Conservation (phyloP, 2,113 vertebrate genomes). For the Macquaria ambigua region DNA sequence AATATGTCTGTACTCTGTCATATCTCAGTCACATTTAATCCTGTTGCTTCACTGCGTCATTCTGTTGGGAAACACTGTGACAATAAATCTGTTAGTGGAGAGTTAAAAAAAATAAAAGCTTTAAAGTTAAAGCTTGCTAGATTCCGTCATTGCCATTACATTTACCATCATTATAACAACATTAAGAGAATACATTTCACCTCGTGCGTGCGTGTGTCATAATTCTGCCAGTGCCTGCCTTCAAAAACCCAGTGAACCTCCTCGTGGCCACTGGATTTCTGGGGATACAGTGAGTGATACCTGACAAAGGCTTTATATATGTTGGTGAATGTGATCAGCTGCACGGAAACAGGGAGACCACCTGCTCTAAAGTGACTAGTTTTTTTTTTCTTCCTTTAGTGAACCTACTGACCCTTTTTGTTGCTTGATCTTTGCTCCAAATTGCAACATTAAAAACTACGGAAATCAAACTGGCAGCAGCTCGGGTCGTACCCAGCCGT, state of each 20-base stretch:
- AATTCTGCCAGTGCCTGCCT: neutral
- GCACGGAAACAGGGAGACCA: neutral
- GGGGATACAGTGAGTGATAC: neutral
- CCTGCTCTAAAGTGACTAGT: rapidly evolving
- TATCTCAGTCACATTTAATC: conserved; percentile 30
- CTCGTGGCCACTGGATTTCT: neutral
- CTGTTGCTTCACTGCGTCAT: conserved; percentile 48
- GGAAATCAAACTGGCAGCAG: conserved; percentile 6
- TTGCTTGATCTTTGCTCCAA: conserved; percentile 8
- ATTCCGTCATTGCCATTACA: neutral
- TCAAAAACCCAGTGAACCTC: neutral
- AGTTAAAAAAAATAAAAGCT: neutral
- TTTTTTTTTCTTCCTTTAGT: neutral
- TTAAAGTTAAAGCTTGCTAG: conserved; percentile 9
- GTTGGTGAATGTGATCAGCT: neutral
- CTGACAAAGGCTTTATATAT: neutral
- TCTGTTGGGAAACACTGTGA: conserved; percentile 4
- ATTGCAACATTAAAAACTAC: neutral
- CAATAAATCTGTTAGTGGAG: neutral
- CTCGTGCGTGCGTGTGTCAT: neutral
- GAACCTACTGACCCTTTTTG: neutral
- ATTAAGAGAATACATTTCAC: neutral
- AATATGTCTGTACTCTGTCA: neutral
- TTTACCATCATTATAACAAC: neutral
- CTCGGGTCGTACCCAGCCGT: conserved; percentile 17